Percentiles rank a stretch among this genome's conserved stretches.
These are phyloP conservation scores for Capromys pilorides DNA, from an alignment of 2,797 vertebrate species.

Conservation along the genomic window DNA sequence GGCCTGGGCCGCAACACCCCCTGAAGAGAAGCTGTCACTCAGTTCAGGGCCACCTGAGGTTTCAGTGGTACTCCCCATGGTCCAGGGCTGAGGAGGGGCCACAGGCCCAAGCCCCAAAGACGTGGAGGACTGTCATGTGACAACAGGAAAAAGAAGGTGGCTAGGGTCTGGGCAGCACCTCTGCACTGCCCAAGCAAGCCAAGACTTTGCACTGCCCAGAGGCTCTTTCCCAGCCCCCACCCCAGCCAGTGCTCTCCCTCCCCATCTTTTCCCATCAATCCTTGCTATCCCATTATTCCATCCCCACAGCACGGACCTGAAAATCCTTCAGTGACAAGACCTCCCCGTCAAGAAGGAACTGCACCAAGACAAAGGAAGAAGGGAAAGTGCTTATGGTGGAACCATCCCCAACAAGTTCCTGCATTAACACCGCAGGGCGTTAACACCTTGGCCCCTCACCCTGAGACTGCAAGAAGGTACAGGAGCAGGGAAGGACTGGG, in stretches of 20 bases:
- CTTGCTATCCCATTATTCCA: not conserved
- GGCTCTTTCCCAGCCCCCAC: not conserved
- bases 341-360: conserved; percentile 93
- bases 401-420: not conserved
- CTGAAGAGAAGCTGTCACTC: conserved; percentile 90
- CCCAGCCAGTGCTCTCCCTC: fast-evolving
- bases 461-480: too few relatives aligned
- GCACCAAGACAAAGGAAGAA: conserved; percentile 67
- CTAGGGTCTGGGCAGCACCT: too few relatives aligned
- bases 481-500: not conserved
- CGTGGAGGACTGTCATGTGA: conserved; percentile 82
- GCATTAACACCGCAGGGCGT: not conserved
- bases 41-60: conserved; percentile 92
- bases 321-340: conserved; percentile 89
- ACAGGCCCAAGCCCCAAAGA: conserved; percentile 79
- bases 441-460: not conserved
- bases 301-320: conserved; percentile 86
- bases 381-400: not conserved
- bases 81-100: conserved; percentile 53
- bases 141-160: not conserved
- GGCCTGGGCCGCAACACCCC: conserved; percentile 81
- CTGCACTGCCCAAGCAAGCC: not conserved
- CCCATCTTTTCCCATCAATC: not conserved
- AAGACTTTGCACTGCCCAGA: not conserved
- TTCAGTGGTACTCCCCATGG: conserved; percentile 86